phyloP scores from a whole-genome alignment of 2,113 vertebrate genomes.

The Orthochromis indermauri region DNA sequence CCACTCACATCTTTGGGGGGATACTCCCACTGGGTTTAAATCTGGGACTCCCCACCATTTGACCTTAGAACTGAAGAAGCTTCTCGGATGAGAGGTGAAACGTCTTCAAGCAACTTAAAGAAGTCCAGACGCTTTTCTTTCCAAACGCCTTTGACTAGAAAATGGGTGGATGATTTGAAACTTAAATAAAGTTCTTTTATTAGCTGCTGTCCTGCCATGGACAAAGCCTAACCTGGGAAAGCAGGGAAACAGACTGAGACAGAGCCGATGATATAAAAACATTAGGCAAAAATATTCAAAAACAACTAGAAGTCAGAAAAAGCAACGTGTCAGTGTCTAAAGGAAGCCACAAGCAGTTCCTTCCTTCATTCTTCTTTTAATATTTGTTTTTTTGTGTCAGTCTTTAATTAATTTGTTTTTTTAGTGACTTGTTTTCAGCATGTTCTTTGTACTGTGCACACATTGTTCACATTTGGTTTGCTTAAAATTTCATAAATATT shows the following conservation, averaged over 20 bases:
- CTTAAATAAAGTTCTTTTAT: neutral
- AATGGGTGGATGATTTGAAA: neutral
- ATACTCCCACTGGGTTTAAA: accelerated
- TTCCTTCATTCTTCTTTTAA: neutral
- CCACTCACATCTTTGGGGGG: no score
- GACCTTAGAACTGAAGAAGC: no score
- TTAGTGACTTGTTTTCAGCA: neutral
- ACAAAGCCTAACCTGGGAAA: neutral
- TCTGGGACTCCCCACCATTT: no score
- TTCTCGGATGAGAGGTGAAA: no score
- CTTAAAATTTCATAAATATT: neutral
- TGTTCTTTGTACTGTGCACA: neutral
- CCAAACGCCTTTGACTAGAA: neutral
- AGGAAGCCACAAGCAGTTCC: neutral
- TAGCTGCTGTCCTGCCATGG: neutral
- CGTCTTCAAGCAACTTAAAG: no score
- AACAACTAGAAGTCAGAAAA: neutral
- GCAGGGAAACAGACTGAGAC: neutral
- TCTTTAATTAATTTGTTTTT: neutral
- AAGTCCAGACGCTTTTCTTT: no score
- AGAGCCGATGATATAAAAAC: neutral
- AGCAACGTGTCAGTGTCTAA: neutral
- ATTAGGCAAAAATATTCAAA: neutral
- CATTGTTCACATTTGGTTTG: neutral
- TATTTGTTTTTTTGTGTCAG: neutral